A percentile compares a stretch with the other conserved stretches of the same genome.
These are phyloP conservation scores for Lepus oiostolus DNA, from an alignment of 2,797 vertebrate genomes.

Conservation along the genomic window DNA sequence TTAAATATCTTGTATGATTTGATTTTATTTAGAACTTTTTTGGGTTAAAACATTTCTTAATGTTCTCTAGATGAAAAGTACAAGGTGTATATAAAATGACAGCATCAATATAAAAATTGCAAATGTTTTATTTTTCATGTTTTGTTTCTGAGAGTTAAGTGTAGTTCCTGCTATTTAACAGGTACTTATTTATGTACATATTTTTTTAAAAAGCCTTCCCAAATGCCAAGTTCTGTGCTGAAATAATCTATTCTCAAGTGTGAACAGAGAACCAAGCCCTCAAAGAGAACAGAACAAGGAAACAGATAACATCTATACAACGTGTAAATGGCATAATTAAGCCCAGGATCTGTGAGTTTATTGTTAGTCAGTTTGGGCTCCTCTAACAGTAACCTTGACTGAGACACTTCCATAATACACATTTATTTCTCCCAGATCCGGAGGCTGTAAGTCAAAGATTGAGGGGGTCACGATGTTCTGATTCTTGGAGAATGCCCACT, in stretches of 20 bases:
- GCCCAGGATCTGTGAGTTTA: not conserved
- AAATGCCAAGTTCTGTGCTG: not conserved
- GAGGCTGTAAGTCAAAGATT: not conserved
- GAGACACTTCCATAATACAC: not conserved
- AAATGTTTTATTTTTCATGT: not conserved
- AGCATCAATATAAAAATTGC: not conserved
- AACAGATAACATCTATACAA: not conserved
- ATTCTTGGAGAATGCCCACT: not conserved
- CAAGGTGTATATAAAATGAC: not conserved
- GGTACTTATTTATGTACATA: not conserved
- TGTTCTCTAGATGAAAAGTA: not conserved
- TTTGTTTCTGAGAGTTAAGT: not conserved
- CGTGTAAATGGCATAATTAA: not conserved
- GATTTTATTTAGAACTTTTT: not conserved
- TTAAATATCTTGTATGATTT: not conserved
- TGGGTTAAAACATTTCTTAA: not conserved
- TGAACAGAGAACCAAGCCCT: not conserved
- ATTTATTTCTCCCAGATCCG: not conserved
- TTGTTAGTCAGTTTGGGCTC: not conserved
- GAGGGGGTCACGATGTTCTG: fast-evolving
- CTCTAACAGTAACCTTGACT: not conserved
- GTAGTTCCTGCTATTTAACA: not conserved
- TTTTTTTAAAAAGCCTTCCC: not conserved
- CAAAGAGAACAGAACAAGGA: not conserved
- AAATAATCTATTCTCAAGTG: not conserved